A percentile compares a stretch with the other conserved stretches of the same genome.
phyloP scores from a whole-genome alignment of 2,797 vertebrate species.

The Lacerta viridis region DNA sequence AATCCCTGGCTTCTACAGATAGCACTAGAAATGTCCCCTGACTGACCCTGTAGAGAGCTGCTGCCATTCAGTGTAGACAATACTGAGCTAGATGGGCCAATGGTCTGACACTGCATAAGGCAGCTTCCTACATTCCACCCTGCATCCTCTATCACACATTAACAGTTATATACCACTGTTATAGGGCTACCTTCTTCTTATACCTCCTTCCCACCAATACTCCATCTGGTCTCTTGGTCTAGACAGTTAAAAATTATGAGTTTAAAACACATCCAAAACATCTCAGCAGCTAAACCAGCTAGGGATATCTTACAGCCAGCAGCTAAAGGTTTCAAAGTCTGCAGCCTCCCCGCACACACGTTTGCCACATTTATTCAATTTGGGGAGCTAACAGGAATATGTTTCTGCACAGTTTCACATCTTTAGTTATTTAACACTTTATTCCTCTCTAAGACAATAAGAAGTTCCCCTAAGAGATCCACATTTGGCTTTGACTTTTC shows the following conservation, averaged over 20 bases:
- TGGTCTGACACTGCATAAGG: no score
- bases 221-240: neutral
- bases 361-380: neutral
- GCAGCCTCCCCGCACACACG: neutral
- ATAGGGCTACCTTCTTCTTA: neutral
- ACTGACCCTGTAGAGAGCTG: no score
- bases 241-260: neutral
- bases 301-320: no score
- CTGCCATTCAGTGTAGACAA: no score
- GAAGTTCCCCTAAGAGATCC: neutral
- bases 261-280: neutral
- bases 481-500: neutral
- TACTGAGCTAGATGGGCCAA: no score
- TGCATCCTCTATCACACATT: neutral
- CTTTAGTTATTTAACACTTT: neutral
- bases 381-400: neutral
- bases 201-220: neutral
- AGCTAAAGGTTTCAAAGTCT: neutral
- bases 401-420: neutral
- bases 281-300: neutral
- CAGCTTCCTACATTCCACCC: neutral
- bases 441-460: neutral
- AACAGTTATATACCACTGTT: neutral
- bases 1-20: no score
- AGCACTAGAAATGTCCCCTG: no score